phyloP scores from a whole-genome alignment of 2,888 invertebrate genomes.

The Junonia oenone region DNA sequence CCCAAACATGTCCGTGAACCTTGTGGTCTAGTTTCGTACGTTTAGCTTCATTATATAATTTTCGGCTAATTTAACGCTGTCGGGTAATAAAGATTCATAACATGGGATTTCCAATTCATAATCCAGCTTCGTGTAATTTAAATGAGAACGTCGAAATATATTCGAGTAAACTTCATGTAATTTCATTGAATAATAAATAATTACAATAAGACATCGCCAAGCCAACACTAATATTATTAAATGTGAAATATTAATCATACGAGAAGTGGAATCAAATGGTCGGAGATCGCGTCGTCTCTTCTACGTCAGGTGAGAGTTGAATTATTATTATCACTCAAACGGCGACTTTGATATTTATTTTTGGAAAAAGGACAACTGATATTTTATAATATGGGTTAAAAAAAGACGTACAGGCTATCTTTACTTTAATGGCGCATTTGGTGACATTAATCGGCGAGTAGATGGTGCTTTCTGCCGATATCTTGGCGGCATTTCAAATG shows the following conservation, averaged over 20 bases:
- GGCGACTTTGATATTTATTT: slow-evolving; percentile 38
- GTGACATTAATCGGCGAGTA: slow-evolving; percentile 58
- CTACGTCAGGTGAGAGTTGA: neutral
- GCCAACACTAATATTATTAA: slow-evolving; percentile 6
- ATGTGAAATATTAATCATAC: slow-evolving; percentile 8
- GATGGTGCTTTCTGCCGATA: slow-evolving; percentile 50
- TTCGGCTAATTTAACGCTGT: neutral
- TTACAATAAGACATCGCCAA: slow-evolving; percentile 8
- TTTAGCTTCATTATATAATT: neutral
- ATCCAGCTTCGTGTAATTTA: neutral
- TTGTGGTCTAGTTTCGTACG: neutral
- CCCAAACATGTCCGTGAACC: neutral
- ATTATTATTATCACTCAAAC: slow-evolving; percentile 23
- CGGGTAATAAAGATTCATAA: no score
- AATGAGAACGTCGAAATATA: neutral
- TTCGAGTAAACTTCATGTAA: neutral
- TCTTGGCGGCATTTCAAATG: slow-evolving; percentile 68
- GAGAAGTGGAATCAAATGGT: neutral
- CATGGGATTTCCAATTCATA: neutral
- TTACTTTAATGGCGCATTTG: slow-evolving; percentile 54
- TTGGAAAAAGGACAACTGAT: slow-evolving; percentile 38
- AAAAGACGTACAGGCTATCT: slow-evolving; percentile 52
- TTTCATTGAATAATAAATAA: neutral
- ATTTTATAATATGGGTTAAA: slow-evolving; percentile 46
- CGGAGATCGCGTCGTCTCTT: neutral